A percentile compares a stretch with the other conserved stretches of the same genome.
These are phyloP conservation scores for Perodicticus potto DNA, from an alignment of 2,797 vertebrate species.

Conservation along the genomic window DNA sequence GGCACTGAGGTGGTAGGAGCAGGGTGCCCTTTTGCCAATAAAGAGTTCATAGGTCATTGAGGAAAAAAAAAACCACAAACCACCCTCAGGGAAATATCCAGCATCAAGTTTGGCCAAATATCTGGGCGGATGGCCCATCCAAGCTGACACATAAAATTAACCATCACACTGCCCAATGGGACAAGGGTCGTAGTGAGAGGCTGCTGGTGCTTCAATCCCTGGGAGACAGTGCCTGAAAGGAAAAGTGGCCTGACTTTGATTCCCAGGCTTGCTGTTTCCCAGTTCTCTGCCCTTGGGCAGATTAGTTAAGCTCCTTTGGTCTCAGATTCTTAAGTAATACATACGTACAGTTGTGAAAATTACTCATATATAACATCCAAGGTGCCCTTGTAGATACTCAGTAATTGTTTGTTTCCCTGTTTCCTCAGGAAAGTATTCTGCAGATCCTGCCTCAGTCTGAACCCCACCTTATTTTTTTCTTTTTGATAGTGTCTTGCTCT, in stretches of 20 bases:
- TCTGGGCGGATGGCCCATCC: neutral
- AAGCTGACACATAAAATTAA: neutral
- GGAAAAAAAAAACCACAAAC: neutral
- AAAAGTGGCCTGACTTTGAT: neutral
- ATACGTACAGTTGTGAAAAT: neutral
- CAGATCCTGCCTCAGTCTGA: neutral
- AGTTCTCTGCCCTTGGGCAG: neutral
- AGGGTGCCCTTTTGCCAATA: no score
- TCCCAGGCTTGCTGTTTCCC: neutral
- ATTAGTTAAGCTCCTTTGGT: neutral
- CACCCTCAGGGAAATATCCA: neutral
- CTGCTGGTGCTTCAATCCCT: neutral
- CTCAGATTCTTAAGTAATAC: constrained; percentile 38
- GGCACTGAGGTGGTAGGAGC: no score
- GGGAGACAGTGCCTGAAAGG: neutral
- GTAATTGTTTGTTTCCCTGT: neutral
- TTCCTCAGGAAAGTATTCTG: neutral
- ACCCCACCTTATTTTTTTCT: neutral
- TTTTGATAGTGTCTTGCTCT: neutral
- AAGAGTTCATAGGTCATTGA: no score
- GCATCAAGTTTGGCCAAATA: constrained; percentile 18
- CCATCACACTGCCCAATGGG: neutral
- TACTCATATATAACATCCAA: neutral
- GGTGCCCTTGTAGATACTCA: neutral
- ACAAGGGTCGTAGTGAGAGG: neutral